phyloP scores from a whole-genome alignment of 2,797 vertebrate genomes.

The Chelon auratus region DNA sequence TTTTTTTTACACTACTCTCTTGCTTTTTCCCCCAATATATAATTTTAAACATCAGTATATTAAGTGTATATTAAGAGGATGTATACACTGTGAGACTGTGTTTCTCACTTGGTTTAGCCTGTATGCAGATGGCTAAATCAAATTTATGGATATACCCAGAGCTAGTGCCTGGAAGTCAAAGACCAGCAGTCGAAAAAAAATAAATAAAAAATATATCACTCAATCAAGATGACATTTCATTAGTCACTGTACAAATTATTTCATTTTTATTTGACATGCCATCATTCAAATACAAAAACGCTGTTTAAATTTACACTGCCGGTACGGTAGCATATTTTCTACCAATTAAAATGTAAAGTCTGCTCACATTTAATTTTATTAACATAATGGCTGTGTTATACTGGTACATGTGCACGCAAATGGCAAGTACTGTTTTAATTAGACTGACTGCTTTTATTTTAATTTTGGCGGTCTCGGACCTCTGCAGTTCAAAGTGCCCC shows the following conservation, averaged over 20 bases:
- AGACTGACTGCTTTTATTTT: neutral
- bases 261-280: neutral
- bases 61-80: no score
- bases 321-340: neutral
- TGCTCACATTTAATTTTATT: neutral
- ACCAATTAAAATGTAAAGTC: constrained; percentile 1
- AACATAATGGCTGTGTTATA: neutral
- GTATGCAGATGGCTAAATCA: neutral
- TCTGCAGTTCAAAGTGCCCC: neutral
- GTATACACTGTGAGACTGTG: no score
- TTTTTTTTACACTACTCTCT: neutral
- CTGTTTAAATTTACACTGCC: neutral
- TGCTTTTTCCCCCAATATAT: neutral
- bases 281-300: constrained; percentile 1
- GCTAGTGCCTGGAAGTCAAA: neutral
- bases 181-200: neutral
- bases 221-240: neutral
- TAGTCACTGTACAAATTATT: neutral
- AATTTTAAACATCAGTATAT: no score
- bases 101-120: no score
- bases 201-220: neutral
- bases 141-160: neutral
- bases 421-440: neutral
- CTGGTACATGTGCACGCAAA: neutral
- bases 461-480: neutral